Evolutionary conservation across 2,113 vertebrate species (phyloP).

Genomic region (Anser cygnoides): DNA sequence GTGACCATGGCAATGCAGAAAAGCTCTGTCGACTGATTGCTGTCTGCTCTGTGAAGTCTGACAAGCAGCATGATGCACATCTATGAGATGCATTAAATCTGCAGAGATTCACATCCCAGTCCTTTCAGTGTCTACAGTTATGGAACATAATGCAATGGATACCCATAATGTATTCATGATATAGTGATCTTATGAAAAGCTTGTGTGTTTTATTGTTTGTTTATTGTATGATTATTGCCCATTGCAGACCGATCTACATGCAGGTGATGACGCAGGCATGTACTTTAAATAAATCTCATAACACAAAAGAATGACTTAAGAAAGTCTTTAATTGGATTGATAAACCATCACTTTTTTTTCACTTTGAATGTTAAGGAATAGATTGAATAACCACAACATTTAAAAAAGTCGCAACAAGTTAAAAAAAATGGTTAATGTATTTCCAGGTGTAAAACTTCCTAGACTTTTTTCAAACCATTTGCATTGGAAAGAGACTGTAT

Average conservation of each 20-base stretch:
- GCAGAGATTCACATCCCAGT: neutral
- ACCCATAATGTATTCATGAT: neutral
- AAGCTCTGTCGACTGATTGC: neutral
- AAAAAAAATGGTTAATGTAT: neutral
- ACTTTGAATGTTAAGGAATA: neutral
- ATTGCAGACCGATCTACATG: neutral
- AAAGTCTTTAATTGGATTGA: slow-evolving; percentile 33
- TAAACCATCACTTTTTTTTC: slow-evolving; percentile 2
- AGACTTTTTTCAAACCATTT: neutral
- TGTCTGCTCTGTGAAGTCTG: neutral
- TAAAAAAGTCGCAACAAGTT: neutral
- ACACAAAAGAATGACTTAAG: neutral
- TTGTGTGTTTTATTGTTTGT: neutral
- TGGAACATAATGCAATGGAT: neutral
- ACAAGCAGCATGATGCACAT: neutral
- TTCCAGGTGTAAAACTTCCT: slow-evolving; percentile 18
- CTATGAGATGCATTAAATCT: neutral
- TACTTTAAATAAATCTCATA: neutral
- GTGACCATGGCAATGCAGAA: neutral
- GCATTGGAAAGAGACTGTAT: neutral
- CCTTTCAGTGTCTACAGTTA: neutral
- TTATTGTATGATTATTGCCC: neutral
- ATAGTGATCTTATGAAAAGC: neutral
- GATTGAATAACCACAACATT: slow-evolving; percentile 6
- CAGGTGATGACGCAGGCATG: neutral